These are phyloP conservation scores for Chymomyza fuscimana DNA, from an alignment of 2,888 invertebrate species.

Conservation along the genomic window DNA sequence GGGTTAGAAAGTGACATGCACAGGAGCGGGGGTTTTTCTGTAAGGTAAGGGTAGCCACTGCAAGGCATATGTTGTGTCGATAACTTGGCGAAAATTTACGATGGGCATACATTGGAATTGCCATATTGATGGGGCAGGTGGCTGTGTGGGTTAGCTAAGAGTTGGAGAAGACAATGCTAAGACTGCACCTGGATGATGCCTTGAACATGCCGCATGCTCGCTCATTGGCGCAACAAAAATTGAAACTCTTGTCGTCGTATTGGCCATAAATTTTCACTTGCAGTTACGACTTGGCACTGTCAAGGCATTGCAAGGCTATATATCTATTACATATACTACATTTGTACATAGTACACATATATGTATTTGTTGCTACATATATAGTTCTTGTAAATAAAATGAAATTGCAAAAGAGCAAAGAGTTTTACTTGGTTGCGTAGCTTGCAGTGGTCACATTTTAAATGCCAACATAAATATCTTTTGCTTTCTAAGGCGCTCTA, in stretches of 20 bases:
- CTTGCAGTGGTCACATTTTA: slow-evolving; percentile 52
- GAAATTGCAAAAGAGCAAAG: slow-evolving; percentile 38
- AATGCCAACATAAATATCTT: slow-evolving; percentile 59
- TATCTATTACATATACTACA: slow-evolving; percentile 40
- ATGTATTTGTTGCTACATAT: slow-evolving; percentile 10
- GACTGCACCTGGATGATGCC: slow-evolving; percentile 27
- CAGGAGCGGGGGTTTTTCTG: background rate
- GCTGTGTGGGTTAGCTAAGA: slow-evolving; percentile 1
- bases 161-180: slow-evolving; percentile 14
- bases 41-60: background rate
- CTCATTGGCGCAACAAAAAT: slow-evolving; percentile 28
- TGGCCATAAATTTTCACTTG: slow-evolving; percentile 69
- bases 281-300: slow-evolving; percentile 47
- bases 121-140: slow-evolving; percentile 35
- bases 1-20: background rate
- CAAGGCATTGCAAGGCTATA: slow-evolving; percentile 36
- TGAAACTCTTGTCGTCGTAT: slow-evolving; percentile 37
- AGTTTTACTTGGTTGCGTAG: slow-evolving; percentile 43
- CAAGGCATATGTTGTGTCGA: slow-evolving; percentile 35
- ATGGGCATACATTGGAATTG: slow-evolving; percentile 68
- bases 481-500: slow-evolving; percentile 3
- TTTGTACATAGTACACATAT: slow-evolving; percentile 3
- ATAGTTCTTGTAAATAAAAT: slow-evolving; percentile 33
- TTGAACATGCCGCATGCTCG: slow-evolving; percentile 19
- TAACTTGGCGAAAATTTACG: slow-evolving; percentile 71